These are phyloP conservation scores for Rhingia campestris DNA, from an alignment of 2,888 invertebrate species.

Conservation along the genomic window DNA sequence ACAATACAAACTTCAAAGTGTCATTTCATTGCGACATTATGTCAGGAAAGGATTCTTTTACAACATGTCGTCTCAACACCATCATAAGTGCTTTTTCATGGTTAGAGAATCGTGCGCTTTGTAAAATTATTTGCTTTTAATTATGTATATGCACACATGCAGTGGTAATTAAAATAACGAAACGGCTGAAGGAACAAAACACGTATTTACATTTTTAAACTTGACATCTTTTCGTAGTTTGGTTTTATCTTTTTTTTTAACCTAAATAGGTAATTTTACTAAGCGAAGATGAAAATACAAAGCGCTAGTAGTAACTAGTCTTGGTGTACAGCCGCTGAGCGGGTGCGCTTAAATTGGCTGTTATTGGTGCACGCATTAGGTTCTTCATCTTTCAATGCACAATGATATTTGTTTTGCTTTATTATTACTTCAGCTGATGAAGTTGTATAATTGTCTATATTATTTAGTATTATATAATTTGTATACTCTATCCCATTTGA, in stretches of 20 bases:
- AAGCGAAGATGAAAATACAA: conserved; percentile 10
- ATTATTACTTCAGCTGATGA: background rate
- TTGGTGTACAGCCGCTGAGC: background rate
- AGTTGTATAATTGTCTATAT: background rate
- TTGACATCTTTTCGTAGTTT: conserved; percentile 41
- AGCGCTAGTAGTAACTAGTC: conserved; percentile 1
- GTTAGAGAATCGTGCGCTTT: conserved; percentile 26
- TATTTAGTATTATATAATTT: conserved; percentile 9
- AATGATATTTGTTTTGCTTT: background rate
- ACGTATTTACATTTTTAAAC: conserved; percentile 33
- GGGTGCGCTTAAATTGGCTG: conserved; percentile 23
- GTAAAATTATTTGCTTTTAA: conserved; percentile 37
- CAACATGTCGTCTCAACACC: conserved; percentile 30
- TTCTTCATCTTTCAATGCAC: conserved; percentile 14
- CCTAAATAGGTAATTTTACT: conserved; percentile 10
- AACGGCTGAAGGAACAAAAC: conserved; percentile 11
- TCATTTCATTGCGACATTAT: conserved; percentile 20
- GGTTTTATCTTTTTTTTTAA: background rate
- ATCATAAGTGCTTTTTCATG: conserved; percentile 23
- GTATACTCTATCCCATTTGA: too few species aligned
- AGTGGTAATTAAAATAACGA: conserved; percentile 37
- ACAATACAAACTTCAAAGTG: conserved; percentile 26
- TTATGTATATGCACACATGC: conserved; percentile 37
- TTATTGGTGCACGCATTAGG: conserved; percentile 19
- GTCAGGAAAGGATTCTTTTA: conserved; percentile 13